phyloP scores from a whole-genome alignment of 2,113 vertebrate genomes.

The Dendropsophus ebraccatus region DNA sequence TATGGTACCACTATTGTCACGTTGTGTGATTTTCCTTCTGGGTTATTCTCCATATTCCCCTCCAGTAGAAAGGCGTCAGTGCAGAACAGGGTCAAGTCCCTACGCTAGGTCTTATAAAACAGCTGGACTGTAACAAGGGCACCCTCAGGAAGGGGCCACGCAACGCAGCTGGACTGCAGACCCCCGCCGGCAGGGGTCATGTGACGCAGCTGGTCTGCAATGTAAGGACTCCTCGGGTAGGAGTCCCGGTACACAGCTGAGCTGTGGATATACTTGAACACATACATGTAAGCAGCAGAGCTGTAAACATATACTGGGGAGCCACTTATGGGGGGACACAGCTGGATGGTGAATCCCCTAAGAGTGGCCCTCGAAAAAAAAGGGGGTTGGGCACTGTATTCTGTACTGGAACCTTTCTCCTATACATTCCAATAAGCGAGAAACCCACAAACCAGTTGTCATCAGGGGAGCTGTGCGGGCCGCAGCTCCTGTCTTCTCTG shows the following conservation, averaged over 20 bases:
- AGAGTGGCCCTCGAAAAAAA: neutral
- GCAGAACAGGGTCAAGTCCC: slow-evolving; percentile 28
- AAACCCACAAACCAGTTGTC: slow-evolving; percentile 12
- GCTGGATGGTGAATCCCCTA: slow-evolving; percentile 30
- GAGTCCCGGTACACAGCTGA: slow-evolving; percentile 44
- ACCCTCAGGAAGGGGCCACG: slow-evolving; percentile 35
- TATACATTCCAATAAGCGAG: slow-evolving; percentile 28
- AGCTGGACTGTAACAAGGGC: slow-evolving; percentile 48
- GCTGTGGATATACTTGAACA: slow-evolving; percentile 45
- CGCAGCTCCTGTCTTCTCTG: neutral
- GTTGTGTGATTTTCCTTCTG: slow-evolving; percentile 30
- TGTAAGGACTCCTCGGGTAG: slow-evolving; percentile 47
- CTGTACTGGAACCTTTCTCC: slow-evolving; percentile 45
- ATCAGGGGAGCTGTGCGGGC: slow-evolving; percentile 33
- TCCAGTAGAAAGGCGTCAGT: slow-evolving; percentile 23
- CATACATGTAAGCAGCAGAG: neutral
- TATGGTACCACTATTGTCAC: slow-evolving; percentile 47
- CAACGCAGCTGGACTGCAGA: slow-evolving; percentile 48
- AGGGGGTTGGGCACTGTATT: neutral
- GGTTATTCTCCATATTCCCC: neutral
- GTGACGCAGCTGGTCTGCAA: slow-evolving; percentile 50
- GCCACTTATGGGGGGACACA: neutral
- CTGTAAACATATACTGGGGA: slow-evolving; percentile 16
- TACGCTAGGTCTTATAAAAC: slow-evolving; percentile 15
- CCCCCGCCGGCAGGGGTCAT: slow-evolving; percentile 46